Conservation (phyloP, 35 echinoderm and acorn worm species). For the Heliocidaris erythrogramma region DNA sequence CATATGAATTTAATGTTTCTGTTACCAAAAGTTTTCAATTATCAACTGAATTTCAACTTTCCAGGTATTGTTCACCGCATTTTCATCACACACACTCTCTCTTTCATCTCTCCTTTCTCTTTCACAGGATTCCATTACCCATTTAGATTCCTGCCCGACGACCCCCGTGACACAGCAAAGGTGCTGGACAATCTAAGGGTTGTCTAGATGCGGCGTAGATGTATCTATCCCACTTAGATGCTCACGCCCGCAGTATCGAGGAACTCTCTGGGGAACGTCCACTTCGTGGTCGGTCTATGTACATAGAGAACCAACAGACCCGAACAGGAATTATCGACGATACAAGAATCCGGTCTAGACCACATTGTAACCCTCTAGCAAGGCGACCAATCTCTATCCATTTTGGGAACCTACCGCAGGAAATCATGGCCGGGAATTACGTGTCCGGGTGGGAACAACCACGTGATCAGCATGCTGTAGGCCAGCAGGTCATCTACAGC, state of each 20-base stretch:
- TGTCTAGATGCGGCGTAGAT: constrained; percentile 1
- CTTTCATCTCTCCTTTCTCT: not conserved
- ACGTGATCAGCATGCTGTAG: constrained; percentile 3
- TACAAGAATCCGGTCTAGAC: no score
- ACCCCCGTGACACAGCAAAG: not conserved
- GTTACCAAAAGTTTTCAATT: no score
- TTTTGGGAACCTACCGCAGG: not conserved
- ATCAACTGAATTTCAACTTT: no score
- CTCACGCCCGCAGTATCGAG: constrained; percentile 36
- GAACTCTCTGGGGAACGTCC: constrained; percentile 34
- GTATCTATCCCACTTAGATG: constrained; percentile 45
- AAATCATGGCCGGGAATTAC: not conserved
- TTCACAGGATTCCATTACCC: not conserved
- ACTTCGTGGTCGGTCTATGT: constrained; percentile 20
- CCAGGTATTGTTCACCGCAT: no score
- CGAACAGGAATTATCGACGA: constrained; percentile 1
- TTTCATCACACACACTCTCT: no score
- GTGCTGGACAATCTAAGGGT: not conserved
- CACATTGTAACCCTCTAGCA: not conserved
- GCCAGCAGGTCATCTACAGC: constrained; percentile 11
- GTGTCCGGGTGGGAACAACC: constrained; percentile 4
- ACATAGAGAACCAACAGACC: constrained; percentile 38
- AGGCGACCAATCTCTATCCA: constrained; percentile 16
- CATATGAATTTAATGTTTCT: no score
- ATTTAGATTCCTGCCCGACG: not conserved